Evolutionary conservation across 2,113 vertebrate genomes (phyloP), one percentile per base, ranked within the genome.

Genomic region (Nettapus auritus): DNA sequence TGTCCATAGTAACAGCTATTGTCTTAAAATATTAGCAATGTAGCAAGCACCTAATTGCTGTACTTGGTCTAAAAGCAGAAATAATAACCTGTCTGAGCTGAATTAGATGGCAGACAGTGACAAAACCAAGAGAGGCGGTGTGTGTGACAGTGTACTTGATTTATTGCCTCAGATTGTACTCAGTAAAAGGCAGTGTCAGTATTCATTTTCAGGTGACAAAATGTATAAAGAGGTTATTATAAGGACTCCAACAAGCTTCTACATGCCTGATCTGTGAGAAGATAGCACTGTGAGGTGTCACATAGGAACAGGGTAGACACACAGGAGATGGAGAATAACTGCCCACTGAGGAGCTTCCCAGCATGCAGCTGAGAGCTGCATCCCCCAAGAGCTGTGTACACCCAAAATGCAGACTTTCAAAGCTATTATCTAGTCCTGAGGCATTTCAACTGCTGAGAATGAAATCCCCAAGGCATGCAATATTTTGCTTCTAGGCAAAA

Each of bases 201-300:
- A 87, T 36, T 87, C 84, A 92, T 97, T 93, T 91, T 93, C 69
- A 79, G 86, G 73, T 89, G 92, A 96, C 86, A 97, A 81, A 93
- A 94, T 81, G 66, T 85, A 93, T 90, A 89, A 94, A 94, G 77
- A 94, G 76, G 86, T 90, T 94, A 95, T 97, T 95, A 92, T 86
- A 90, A 87, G 78, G 77, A 67, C 57, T 96, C 74, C 53, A 87
- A 84, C 62, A 96, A 92, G 86, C 83, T 94, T 84, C 86, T 73
- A 67, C 81, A 80, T 84, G 59, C 76, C 73, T 76, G 86, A 92
- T 94, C 31, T 62, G 38, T 44, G 20, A 93, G 50, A 73, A 89
- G 90, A 96, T 55, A 87, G 57, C 34, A 62, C 79, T 46, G 36
- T 44, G 73, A 76, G 34, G 40, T 84, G 74, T 82, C 89, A 64